phyloP scores from a whole-genome alignment of 1,140 invertebrate species.

The Drosophila pseudoananassae region DNA sequence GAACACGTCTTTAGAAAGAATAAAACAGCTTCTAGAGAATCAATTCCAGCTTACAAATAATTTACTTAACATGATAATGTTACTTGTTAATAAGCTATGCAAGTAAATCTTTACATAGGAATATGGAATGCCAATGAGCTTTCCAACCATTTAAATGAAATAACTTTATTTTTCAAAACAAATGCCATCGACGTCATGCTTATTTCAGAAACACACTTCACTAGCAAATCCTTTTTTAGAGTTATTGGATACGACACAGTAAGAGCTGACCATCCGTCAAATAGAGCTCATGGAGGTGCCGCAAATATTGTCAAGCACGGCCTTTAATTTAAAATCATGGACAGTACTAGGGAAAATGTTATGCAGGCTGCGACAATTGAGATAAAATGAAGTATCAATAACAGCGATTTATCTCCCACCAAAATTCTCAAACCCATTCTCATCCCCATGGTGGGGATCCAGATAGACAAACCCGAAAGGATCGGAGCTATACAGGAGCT shows the following conservation, averaged over 20 bases:
- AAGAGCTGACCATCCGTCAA: no score
- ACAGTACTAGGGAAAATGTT: no score
- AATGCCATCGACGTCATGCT: constrained; percentile 21
- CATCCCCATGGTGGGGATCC: neutral
- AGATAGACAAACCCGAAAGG: neutral
- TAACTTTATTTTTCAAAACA: constrained; percentile 26
- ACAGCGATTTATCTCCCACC: no score
- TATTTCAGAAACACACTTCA: constrained; percentile 77
- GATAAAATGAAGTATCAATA: neutral
- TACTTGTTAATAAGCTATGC: constrained; percentile 17
- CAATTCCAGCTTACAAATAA: constrained; percentile 22
- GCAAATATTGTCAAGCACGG: no score
- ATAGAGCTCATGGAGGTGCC: no score
- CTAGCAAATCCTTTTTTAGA: constrained; percentile 60
- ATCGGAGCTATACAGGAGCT: constrained; percentile 5
- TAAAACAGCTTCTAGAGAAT: constrained; percentile 22
- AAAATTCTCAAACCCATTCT: no score
- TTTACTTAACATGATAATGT: constrained; percentile 36
- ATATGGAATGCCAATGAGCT: constrained; percentile 16
- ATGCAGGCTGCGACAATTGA: neutral
- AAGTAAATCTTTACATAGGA: no score
- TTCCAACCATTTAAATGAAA: constrained; percentile 35
- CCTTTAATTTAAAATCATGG: no score
- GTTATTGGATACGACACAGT: constrained; percentile 1
- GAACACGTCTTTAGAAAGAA: constrained; percentile 14